Conservation (phyloP, 2,113 vertebrate species). For the Thamnaconus septentrionalis region DNA sequence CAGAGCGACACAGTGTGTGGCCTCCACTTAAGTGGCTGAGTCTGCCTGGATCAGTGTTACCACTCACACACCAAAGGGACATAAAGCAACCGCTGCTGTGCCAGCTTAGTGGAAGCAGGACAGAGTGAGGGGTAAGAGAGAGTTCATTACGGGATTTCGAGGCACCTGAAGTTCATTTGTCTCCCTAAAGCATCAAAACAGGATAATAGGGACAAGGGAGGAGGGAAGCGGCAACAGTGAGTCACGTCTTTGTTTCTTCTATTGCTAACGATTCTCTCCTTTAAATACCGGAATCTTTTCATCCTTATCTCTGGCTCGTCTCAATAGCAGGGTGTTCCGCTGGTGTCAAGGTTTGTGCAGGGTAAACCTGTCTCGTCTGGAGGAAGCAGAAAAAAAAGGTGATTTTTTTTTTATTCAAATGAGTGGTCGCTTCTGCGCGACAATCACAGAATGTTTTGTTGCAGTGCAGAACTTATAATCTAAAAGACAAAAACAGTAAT, state of each 20-base stretch:
- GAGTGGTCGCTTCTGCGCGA: too few relatives aligned
- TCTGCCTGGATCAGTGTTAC: conserved; percentile 21
- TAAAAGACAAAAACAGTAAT: background rate
- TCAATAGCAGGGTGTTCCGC: conserved; percentile 35
- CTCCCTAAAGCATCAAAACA: conserved; percentile 70
- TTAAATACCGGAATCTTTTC: conserved; percentile 56
- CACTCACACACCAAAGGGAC: conserved; percentile 39
- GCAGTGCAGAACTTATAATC: conserved; percentile 1
- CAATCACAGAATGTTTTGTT: too few relatives aligned
- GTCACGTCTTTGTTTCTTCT: conserved; percentile 41
- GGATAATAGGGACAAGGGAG: conserved; percentile 54
- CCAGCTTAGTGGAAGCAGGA: conserved; percentile 41
- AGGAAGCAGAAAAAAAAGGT: too few relatives aligned
- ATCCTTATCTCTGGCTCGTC: conserved; percentile 47
- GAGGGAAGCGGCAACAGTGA: conserved; percentile 34
- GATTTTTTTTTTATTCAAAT: too few relatives aligned
- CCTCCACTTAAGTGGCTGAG: conserved; percentile 16
- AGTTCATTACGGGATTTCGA: conserved; percentile 75
- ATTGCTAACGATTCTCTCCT: conserved; percentile 39
- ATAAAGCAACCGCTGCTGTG: conserved; percentile 33
- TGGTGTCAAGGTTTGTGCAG: conserved; percentile 31
- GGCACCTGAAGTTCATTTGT: conserved; percentile 74
- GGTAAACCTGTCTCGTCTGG: too few relatives aligned
- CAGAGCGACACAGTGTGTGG: conserved; percentile 16
- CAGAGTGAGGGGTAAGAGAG: conserved; percentile 64